Evolutionary conservation across 2,888 invertebrate species (phyloP).

Genomic region (Dynastes hyllus): DNA sequence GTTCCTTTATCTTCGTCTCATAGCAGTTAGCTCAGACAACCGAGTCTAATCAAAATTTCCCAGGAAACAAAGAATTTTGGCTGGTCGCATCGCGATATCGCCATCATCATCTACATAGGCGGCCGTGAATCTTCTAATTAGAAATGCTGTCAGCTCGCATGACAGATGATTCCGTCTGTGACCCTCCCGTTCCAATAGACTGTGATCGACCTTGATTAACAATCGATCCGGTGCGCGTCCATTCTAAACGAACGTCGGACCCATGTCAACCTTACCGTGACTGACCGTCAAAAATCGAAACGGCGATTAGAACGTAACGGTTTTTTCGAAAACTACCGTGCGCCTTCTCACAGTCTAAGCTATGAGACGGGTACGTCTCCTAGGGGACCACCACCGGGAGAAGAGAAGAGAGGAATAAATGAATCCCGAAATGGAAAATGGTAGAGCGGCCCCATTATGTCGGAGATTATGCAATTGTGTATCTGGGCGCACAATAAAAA

Average conservation of each 20-base stretch:
- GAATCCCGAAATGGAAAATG: slow-evolving; percentile 69
- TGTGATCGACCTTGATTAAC: slow-evolving; percentile 60
- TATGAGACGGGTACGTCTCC: slow-evolving; percentile 56
- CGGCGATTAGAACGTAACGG: slow-evolving; percentile 56
- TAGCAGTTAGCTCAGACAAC: slow-evolving; percentile 2
- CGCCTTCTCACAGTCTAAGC: slow-evolving; percentile 60
- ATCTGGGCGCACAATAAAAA: slow-evolving; percentile 68
- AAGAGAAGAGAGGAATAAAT: slow-evolving; percentile 67
- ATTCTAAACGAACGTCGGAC: slow-evolving; percentile 68
- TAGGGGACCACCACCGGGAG: slow-evolving; percentile 62
- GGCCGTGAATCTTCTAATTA: slow-evolving; percentile 68
- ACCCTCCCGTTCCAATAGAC: slow-evolving; percentile 59
- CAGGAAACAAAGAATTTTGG: slow-evolving; percentile 42
- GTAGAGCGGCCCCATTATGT: slow-evolving; percentile 67
- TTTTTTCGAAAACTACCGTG: slow-evolving; percentile 32
- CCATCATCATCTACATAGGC: slow-evolving; percentile 55
- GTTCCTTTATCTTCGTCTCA: not conserved
- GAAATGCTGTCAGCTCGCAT: slow-evolving; percentile 68
- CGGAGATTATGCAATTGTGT: slow-evolving; percentile 70
- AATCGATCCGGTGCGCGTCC: slow-evolving; percentile 59
- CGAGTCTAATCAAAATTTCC: slow-evolving; percentile 43
- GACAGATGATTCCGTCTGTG: slow-evolving; percentile 66
- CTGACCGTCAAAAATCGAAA: slow-evolving; percentile 67
- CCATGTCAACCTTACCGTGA: slow-evolving; percentile 69
- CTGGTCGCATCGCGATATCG: slow-evolving; percentile 27